Percentiles rank a stretch among this genome's conserved stretches.
Conservation (phyloP, 1,140 invertebrate species). For the Drosophila navojoa region DNA sequence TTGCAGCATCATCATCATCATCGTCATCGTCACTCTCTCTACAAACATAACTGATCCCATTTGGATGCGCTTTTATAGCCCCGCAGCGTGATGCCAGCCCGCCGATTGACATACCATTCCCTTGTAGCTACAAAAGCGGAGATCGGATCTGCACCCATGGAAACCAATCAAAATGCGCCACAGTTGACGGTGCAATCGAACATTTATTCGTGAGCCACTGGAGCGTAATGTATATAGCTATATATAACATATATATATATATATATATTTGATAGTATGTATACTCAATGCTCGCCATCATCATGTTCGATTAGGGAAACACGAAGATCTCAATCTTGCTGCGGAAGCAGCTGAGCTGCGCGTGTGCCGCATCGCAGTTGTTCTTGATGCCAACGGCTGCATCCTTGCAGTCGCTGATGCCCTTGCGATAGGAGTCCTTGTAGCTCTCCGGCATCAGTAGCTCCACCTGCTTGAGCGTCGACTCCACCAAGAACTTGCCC, state of each 20-base stretch:
- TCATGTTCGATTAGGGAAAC: slow-evolving; percentile 56
- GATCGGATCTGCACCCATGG: slow-evolving; percentile 1
- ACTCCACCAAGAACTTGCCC: slow-evolving; percentile 73
- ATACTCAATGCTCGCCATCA: background rate
- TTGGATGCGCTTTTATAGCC: background rate
- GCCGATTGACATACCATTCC: background rate
- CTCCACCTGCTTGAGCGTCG: slow-evolving; percentile 74
- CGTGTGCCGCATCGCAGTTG: slow-evolving; percentile 70
- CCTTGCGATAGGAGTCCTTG: slow-evolving; percentile 62
- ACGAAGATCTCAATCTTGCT: slow-evolving; percentile 66
- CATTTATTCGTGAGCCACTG: slow-evolving; percentile 5
- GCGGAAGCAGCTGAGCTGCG: slow-evolving; percentile 64
- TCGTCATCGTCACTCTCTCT: background rate
- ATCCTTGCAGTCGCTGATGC: slow-evolving; percentile 66
- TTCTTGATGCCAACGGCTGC: slow-evolving; percentile 69
- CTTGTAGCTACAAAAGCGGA: background rate
- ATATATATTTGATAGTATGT: too few species aligned
- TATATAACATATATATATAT: background rate
- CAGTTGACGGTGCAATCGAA: slow-evolving; percentile 6
- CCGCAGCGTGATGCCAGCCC: background rate
- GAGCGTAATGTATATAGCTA: background rate
- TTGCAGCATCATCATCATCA: slow-evolving; percentile 1
- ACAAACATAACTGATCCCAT: background rate
- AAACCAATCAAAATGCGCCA: slow-evolving; percentile 5
- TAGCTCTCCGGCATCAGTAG: slow-evolving; percentile 70